Evolutionary conservation across 2,888 invertebrate species (phyloP).

Genomic region (Scaptomyza reducta): DNA sequence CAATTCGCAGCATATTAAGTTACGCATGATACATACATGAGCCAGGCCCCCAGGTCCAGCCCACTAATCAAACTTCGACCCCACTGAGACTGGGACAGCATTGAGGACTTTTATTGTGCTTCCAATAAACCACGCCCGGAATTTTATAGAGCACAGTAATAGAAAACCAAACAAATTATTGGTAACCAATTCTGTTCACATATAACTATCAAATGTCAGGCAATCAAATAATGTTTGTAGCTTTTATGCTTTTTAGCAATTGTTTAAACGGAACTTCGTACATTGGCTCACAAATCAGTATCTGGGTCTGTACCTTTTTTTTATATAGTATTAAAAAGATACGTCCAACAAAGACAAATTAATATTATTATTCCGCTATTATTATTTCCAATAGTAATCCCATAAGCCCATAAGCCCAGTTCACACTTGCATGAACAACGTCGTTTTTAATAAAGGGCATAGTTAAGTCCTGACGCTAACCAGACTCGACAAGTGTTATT

Average conservation of each 20-base stretch:
- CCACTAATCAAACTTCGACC: conserved; percentile 5
- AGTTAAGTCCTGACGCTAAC: conserved; percentile 1
- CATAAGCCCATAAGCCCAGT: not conserved
- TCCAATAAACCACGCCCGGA: conserved; percentile 13
- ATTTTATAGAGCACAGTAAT: not conserved
- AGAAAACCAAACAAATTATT: conserved; percentile 24
- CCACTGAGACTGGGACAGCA: not conserved
- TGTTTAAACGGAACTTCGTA: not conserved
- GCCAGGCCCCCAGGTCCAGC: conserved; percentile 4
- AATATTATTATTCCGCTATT: not conserved
- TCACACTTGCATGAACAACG: not conserved
- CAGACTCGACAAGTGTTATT: conserved; percentile 4
- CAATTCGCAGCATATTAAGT: conserved; percentile 55
- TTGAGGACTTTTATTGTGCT: conserved; percentile 33
- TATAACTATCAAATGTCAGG: conserved; percentile 9
- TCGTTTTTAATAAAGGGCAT: not conserved
- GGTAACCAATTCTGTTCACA: not conserved
- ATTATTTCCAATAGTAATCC: not conserved
- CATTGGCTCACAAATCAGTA: not conserved
- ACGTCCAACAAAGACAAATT: not conserved
- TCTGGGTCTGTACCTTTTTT: not conserved
- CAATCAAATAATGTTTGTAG: not conserved
- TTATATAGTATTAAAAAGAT: not conserved
- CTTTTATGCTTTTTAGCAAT: not conserved
- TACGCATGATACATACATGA: conserved; percentile 37